Percentiles rank a stretch among this genome's conserved stretches.
Evolutionary conservation across 2,888 invertebrate species (phyloP).

Genomic region (Erebia aethiops): DNA sequence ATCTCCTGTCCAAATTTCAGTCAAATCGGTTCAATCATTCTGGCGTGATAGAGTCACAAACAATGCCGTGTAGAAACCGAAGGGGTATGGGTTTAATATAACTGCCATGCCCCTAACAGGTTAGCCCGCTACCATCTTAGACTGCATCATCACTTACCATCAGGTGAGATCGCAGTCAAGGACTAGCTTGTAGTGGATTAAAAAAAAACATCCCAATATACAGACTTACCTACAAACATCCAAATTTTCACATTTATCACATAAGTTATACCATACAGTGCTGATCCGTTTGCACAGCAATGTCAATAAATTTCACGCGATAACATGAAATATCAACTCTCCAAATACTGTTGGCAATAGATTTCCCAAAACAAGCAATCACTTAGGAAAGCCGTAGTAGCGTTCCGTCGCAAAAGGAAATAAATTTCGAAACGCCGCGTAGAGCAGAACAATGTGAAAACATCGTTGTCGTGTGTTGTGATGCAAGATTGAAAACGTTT

Average conservation of each 20-base stretch:
- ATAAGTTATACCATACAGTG: not conserved
- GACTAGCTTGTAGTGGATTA: too few species aligned
- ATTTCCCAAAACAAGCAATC: slow-evolving; percentile 37
- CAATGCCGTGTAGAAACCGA: too few species aligned
- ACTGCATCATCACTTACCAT: too few species aligned
- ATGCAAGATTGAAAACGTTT: slow-evolving; percentile 5
- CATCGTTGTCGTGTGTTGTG: not conserved
- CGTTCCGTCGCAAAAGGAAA: slow-evolving; percentile 12
- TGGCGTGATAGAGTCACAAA: too few species aligned
- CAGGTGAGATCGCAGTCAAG: too few species aligned
- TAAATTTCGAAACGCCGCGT: slow-evolving; percentile 1
- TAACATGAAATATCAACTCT: slow-evolving; percentile 20
- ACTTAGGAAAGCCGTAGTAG: slow-evolving; percentile 28
- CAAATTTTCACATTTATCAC: too few species aligned
- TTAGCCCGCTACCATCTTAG: too few species aligned
- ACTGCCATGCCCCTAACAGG: too few species aligned
- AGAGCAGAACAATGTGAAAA: slow-evolving; percentile 10
- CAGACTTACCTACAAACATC: too few species aligned
- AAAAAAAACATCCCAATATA: not conserved
- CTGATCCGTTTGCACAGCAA: slow-evolving; percentile 1
- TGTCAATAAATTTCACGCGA: slow-evolving; percentile 18
- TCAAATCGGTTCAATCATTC: too few species aligned
- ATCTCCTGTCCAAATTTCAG: too few species aligned
- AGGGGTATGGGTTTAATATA: too few species aligned
- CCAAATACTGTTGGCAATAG: slow-evolving; percentile 28